A percentile compares a stretch with the other conserved stretches of the same genome.
phyloP scores from a whole-genome alignment of 92 coral and sea anemone genomes.

The Epizoanthus fatuus region DNA sequence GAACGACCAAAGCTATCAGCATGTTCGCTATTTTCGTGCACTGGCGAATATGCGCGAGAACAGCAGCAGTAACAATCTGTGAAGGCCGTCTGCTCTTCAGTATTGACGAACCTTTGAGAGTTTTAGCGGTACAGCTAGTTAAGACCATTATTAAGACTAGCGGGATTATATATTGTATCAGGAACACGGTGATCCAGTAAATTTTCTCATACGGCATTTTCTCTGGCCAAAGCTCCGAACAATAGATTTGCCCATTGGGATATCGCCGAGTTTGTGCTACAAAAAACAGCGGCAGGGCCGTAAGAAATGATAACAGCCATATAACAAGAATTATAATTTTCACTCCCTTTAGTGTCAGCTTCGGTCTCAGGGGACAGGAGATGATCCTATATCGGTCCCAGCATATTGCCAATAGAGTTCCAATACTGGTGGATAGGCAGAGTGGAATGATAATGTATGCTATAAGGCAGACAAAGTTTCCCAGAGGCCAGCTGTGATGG shows the following conservation, averaged over 20 bases:
- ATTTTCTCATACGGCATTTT: conserved; percentile 64
- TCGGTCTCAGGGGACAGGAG: conserved; percentile 80
- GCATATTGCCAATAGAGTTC: conserved; percentile 86
- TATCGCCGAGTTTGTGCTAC: conserved; percentile 72
- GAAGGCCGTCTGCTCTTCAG: conserved; percentile 52
- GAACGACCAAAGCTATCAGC: conserved; percentile 82
- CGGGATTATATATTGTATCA: conserved; percentile 87
- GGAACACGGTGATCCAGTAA: conserved; percentile 89
- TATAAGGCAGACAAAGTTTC: conserved; percentile 84
- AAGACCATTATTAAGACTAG: conserved; percentile 71
- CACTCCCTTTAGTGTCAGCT: conserved; percentile 67
- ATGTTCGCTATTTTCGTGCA: conserved; percentile 85
- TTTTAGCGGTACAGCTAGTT: conserved; percentile 63
- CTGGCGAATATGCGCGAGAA: conserved; percentile 79
- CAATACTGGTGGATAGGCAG: conserved; percentile 85
- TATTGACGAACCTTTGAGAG: conserved; percentile 51
- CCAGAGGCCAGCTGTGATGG: conserved; percentile 93
- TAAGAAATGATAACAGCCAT: conserved; percentile 76
- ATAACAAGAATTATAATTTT: conserved; percentile 77
- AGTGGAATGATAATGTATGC: conserved; percentile 89
- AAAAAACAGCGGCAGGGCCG: conserved; percentile 64
- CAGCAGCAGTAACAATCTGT: conserved; percentile 70
- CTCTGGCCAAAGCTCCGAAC: conserved; percentile 78
- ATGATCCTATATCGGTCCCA: conserved; percentile 87
- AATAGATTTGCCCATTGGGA: conserved; percentile 75